phyloP scores from a whole-genome alignment of 2,888 invertebrate genomes.

The Torymus auratus region DNA sequence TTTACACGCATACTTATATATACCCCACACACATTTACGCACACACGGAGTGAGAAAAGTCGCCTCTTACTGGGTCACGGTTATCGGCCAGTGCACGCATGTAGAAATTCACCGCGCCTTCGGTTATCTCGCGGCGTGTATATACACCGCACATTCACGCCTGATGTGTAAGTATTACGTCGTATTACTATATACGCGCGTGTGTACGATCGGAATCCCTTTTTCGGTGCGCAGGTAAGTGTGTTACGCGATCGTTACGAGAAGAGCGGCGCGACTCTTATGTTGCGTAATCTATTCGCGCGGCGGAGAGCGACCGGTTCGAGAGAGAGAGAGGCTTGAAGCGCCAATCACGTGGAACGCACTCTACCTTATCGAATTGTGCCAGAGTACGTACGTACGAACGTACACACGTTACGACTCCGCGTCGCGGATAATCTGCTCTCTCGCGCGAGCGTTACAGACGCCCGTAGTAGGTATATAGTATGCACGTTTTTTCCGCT shows the following conservation, averaged over 20 bases:
- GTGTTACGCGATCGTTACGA: too few species aligned
- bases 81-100: conserved; percentile 2
- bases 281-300: too few species aligned
- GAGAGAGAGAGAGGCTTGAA: too few species aligned
- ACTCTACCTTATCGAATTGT: conserved; percentile 25
- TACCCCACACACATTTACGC: too few species aligned
- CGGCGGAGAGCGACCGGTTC: too few species aligned
- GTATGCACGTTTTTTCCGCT: background rate
- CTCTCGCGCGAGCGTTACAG: background rate
- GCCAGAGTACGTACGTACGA: background rate
- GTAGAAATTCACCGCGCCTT: conserved; percentile 29
- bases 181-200: too few species aligned
- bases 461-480: too few species aligned
- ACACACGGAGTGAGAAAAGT: background rate
- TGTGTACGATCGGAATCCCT: too few species aligned
- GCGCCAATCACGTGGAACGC: background rate
- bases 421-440: conserved; percentile 15
- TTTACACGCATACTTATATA: too few species aligned
- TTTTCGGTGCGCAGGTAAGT: too few species aligned
- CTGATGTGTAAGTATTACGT: too few species aligned
- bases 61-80: conserved; percentile 50
- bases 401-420: background rate
- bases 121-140: conserved; percentile 24
- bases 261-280: too few species aligned
- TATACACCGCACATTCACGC: background rate